Base-by-base conservation (phyloP, 1,140 invertebrate genomes). In the Ephestia elutella region DNA sequence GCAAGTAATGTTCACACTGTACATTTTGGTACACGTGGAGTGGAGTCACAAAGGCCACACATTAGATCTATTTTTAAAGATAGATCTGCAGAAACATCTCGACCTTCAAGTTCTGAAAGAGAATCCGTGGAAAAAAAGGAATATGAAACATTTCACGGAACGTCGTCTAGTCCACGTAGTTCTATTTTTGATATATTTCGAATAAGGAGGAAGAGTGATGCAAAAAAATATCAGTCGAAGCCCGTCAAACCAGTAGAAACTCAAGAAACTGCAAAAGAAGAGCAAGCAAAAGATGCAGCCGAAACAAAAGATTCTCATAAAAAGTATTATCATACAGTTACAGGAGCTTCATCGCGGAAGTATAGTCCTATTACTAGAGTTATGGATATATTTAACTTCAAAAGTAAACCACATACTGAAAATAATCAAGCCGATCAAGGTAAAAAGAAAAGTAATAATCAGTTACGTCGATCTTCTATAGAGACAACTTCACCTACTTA, bases 141-240 rank as follows among this genome's bases (percentile, higher is more conserved):
- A 68, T 88, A 88, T 67, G 86, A 88, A 77, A 88, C 86, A 20
- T 88, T 87, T 74, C 86, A 88, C 56, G 86, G 86, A 60, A 88
- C 86, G 15, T 86, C 86, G 32, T 83, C 86, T 72, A 88, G 80
- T 80, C 86, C 86, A 70, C 73, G 83, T 64, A 87, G 82, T 64
- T 88, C 84, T 65, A 86, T 88, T 75, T 88, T 88, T 76, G 86
- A 88, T 79, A 88, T 88, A 59, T 88, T 87, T 68, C 75, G 82
- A 60, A 72, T 88, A 72, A 78, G 86, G 70, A 77, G 86, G 63
- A 88, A 88, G 68, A 88, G 86, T 73, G 86, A 88, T 74, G 76
- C 81, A 56, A 86, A 81, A 61, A 88, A 87, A 63, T 78, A 84
- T 65, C 82, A 84, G 59, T 67, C 82, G 8, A 69, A 84, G 13